Conservation (phyloP, 2,888 invertebrate genomes). For the Galerucella calmariensis region DNA sequence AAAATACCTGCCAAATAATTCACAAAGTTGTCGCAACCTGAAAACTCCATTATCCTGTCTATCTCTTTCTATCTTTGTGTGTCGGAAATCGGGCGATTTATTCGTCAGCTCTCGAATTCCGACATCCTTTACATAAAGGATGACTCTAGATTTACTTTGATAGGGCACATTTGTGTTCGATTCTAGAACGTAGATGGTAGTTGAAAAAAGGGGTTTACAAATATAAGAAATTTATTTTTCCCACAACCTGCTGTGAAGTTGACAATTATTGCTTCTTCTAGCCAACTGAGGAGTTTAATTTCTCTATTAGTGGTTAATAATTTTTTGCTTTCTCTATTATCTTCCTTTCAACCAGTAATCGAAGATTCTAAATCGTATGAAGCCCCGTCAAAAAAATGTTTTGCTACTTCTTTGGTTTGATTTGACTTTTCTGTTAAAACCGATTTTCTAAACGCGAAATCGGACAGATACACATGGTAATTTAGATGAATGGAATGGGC, state of each 20-base stretch:
- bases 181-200: neutral
- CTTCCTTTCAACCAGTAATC: no score
- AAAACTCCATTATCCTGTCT: slow-evolving; percentile 44
- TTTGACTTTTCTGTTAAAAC: neutral
- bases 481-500: slow-evolving; percentile 5
- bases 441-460: neutral
- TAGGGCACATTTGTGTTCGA: slow-evolving; percentile 13
- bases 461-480: slow-evolving; percentile 5
- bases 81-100: slow-evolving; percentile 29
- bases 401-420: neutral
- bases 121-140: slow-evolving; percentile 30
- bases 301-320: no score
- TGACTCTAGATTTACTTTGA: slow-evolving; percentile 28
- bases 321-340: no score
- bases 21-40: slow-evolving; percentile 37
- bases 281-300: no score
- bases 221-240: neutral
- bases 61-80: slow-evolving; percentile 18
- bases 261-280: no score
- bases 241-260: no score
- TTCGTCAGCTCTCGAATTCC: slow-evolving; percentile 25
- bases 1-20: slow-evolving; percentile 43
- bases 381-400: neutral
- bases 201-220: neutral
- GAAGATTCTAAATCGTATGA: no score